phyloP scores from a whole-genome alignment of 2,113 vertebrate genomes.

The Apodemus speciosus region DNA sequence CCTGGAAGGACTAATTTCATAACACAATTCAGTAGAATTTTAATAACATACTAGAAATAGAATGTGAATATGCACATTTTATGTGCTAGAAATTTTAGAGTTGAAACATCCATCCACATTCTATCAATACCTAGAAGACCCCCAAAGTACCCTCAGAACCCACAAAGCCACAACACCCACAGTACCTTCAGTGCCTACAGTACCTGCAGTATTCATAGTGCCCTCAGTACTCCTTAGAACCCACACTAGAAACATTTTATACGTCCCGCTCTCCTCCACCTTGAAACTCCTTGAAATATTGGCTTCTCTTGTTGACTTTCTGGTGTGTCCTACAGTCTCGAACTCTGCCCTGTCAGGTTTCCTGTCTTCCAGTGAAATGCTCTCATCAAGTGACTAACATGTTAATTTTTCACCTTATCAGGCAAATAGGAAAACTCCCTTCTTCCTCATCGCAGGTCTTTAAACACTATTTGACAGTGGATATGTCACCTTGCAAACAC shows the following conservation, averaged over 20 bases:
- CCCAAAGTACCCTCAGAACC: too few relatives aligned
- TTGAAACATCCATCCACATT: background rate
- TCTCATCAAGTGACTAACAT: too few relatives aligned
- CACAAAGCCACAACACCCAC: background rate
- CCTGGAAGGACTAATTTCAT: background rate
- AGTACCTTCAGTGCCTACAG: background rate
- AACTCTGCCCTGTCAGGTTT: too few relatives aligned
- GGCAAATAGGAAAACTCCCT: too few relatives aligned
- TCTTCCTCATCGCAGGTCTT: too few relatives aligned
- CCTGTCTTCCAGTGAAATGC: too few relatives aligned
- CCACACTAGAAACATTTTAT: background rate
- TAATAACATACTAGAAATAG: background rate
- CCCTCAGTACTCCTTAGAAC: background rate
- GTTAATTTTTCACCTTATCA: too few relatives aligned
- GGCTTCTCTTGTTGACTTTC: background rate
- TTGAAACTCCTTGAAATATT: background rate
- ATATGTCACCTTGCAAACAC: too few relatives aligned
- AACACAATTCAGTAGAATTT: background rate
- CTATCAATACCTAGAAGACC: background rate
- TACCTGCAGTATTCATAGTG: background rate
- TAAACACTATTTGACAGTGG: too few relatives aligned
- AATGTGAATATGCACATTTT: background rate
- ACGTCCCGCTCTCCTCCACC: background rate
- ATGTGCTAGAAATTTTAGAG: background rate
- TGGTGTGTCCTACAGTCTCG: background rate